Evolutionary conservation across 2,888 invertebrate species (phyloP), one percentile per base, ranked within the genome.

Genomic region (Leptinotarsa juncta): DNA sequence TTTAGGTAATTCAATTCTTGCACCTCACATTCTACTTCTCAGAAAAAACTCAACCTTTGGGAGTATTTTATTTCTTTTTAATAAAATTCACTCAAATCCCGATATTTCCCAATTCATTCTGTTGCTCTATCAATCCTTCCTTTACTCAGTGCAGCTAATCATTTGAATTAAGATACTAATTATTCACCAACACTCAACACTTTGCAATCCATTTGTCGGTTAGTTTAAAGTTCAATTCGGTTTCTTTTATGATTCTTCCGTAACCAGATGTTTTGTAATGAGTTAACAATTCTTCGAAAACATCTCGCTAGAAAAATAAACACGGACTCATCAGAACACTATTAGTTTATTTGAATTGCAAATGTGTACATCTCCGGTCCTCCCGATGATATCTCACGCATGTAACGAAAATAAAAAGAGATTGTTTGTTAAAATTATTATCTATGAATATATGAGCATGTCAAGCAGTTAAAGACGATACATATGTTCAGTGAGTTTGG

Each of bases 341-440:
- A 23, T 23, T 62, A 16, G 62, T 32, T 32, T n/a, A 62, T 62
- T 62, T 62, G n/a, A 62, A 62, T 62, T 62, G 62, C 62, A 62
- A 62, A 62, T 62, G 26, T 62, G 16, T 10, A 62, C 62, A 62
- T 62, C 62, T 62, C 42, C 42, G 62, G 16, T 62, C 62, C 16
- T 62, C 42, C n/a, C n/a, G 4, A 32, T 10, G 10, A 18, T 62
- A 62, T 62, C 62, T 62, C 62, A 62, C 62, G 42, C 62, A 62
- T 62, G 20, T 18, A 62, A 32, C 62, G 62, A 62, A 62, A 32
- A 62, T n/a, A 62, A 62, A 62, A 62, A 62, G 62, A 42, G 23
- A 23, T 57, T 57, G 57, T 57, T 57, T 57, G 57, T 57, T 57
- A 7, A 57, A 57, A 57, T 57, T 23, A 57, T 57, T 57, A 57